A percentile compares a stretch with the other conserved stretches of the same genome.
Conservation (phyloP, 2,113 vertebrate species). For the Emydocephalus ijimae region DNA sequence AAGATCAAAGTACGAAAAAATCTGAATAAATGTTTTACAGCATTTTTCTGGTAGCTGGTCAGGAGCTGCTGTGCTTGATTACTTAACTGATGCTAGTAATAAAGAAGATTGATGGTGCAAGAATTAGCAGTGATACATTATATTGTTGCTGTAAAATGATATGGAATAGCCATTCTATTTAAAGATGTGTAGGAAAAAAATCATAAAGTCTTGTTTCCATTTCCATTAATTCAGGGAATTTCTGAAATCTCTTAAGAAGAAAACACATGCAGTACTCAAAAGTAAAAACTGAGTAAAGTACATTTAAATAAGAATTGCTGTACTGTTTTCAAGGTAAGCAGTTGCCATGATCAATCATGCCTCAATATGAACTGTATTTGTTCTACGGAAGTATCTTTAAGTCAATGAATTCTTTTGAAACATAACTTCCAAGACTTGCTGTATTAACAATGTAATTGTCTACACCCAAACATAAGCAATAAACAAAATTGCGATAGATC, state of each 20-base stretch:
- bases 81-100: not conserved
- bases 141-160: not conserved
- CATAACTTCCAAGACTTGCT: not conserved
- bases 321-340: not conserved
- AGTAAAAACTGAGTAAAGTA: not conserved
- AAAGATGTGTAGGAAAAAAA: not conserved
- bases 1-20: not conserved
- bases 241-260: not conserved
- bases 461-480: not conserved
- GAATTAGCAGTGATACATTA: not conserved
- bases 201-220: not conserved
- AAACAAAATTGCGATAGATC: not conserved
- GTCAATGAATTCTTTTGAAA: not conserved
- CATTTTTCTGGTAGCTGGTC: not conserved
- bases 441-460: not conserved
- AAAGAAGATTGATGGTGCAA: not conserved
- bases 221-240: not conserved
- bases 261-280: not conserved
- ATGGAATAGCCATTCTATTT: not conserved
- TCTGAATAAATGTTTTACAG: not conserved
- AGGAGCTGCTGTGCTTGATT: not conserved
- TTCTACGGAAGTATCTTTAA: not conserved
- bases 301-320: not conserved
- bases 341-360: not conserved
- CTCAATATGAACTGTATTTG: not conserved